Evolutionary conservation across 1,140 invertebrate genomes (phyloP), one percentile per base, ranked within the genome.

Genomic region (Trichoplusia ni): DNA sequence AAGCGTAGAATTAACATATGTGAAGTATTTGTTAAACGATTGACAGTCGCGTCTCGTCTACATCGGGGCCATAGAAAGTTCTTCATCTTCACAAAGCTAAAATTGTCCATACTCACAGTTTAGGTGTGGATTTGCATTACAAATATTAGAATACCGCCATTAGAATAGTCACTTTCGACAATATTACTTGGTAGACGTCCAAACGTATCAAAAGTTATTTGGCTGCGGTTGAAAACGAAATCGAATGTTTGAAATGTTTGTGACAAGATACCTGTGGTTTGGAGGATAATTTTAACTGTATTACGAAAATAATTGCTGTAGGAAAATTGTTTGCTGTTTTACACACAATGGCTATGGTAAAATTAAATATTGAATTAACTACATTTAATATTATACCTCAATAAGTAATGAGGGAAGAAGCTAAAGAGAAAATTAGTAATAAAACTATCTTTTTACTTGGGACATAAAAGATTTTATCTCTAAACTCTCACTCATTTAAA

Each of bases 51-150:
- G 67, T 67, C 75, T 61, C 67, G 75, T 75, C 53, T 47, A 46
- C 67, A 82, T 75, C 60, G 75, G 64, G 78, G 82, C 59, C 81
- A 62, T 81, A 85, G 84, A 87, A 87, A 87, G 84, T 78, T 72
- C 33, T 56, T 67, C 71, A 79, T 81, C 75, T 83, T 80, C 66
- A 84, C 80, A 77, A 81, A 77, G 59, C 70, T 66, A 74, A 77
- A 85, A 84, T 81, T 81, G 75, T 81, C 82, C 79, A 79, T 75
- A 77, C 62, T 71, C 40, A 64, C 11, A 25, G 65, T 61, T 54
- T 74, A 75, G 71, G 74, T 64, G 76, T 74, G 68, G 56, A 82
- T 86, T 81, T 81, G 77, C 84, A 81, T 84, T 68, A 75, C 70
- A 77, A 75, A 77, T 68, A 62, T 33, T 29, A 51, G 38, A 69